Conservation (phyloP, 2,113 vertebrate species). For the Electrona antarctica region DNA sequence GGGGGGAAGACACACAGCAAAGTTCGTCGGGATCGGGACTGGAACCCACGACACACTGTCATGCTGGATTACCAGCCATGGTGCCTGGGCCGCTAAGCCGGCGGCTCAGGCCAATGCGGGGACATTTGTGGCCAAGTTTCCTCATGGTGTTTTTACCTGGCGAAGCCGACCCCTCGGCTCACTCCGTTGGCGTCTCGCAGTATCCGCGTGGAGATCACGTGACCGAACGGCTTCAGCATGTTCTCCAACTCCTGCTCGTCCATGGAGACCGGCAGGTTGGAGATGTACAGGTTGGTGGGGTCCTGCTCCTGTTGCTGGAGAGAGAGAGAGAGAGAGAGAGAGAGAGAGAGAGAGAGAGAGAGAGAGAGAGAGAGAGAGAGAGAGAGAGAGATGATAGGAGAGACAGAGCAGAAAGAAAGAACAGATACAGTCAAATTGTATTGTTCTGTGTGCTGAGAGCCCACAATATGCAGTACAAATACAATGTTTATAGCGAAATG, state of each 20-base stretch:
- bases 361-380: background rate
- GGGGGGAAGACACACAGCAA: too few species aligned
- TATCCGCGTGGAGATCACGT: constrained; percentile 97
- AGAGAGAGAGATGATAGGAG: constrained; percentile 16
- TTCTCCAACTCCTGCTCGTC: constrained; percentile 97
- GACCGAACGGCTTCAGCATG: constrained; percentile 96
- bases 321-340: background rate
- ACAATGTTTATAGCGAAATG: constrained; percentile 18
- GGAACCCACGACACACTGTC: too few species aligned
- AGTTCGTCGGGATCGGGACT: too few species aligned
- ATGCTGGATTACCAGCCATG: too few species aligned
- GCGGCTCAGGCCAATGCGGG: too few species aligned
- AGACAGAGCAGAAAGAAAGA: constrained; percentile 9
- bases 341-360: background rate
- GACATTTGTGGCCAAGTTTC: too few species aligned
- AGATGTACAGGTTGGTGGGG: constrained; percentile 97
- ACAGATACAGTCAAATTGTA: constrained; percentile 35
- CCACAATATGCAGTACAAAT: background rate
- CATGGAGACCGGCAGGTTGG: constrained; percentile 96
- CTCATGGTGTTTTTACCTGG: constrained; percentile 87
- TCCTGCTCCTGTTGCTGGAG: constrained; percentile 97
- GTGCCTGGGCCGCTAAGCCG: too few species aligned
- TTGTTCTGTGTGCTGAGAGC: constrained; percentile 13
- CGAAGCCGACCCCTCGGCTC: constrained; percentile 96
- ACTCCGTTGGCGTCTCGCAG: constrained; percentile 94